phyloP scores from a whole-genome alignment of 2,888 invertebrate genomes.

The Pteria penguin region DNA sequence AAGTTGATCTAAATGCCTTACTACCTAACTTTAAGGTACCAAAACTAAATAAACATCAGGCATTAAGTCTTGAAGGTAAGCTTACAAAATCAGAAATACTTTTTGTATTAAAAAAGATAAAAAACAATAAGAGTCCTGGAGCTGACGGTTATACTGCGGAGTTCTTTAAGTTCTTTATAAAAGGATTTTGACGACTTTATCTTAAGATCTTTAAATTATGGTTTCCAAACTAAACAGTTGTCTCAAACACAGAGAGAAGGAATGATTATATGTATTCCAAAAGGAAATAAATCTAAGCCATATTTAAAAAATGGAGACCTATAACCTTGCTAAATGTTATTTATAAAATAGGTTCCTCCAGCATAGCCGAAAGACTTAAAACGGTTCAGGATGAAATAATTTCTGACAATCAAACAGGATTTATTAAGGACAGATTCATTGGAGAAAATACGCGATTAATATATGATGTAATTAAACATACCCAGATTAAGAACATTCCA shows the following conservation, averaged over 20 bases:
- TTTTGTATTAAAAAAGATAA: not conserved
- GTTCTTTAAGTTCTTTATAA: not conserved
- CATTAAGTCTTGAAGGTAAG: not conserved
- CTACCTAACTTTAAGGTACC: not conserved
- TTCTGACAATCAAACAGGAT: too few relatives aligned
- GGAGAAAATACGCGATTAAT: not conserved
- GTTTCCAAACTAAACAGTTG: not conserved
- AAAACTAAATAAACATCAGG: not conserved
- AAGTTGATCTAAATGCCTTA: not conserved
- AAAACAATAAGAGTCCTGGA: not conserved
- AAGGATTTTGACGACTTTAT: not conserved
- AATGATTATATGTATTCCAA: not conserved
- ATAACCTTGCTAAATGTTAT: too few relatives aligned
- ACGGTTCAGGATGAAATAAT: too few relatives aligned
- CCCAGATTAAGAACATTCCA: not conserved
- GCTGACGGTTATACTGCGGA: not conserved
- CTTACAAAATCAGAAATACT: not conserved
- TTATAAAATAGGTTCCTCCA: too few relatives aligned
- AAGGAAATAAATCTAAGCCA: not conserved
- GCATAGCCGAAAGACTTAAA: too few relatives aligned
- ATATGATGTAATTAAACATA: not conserved
- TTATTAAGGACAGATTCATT: too few relatives aligned
- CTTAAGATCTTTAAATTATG: not conserved
- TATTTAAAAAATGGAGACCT: not conserved
- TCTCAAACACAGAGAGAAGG: not conserved